Conservation (phyloP, 2,113 vertebrate species). For the Carettochelys insculpta region DNA sequence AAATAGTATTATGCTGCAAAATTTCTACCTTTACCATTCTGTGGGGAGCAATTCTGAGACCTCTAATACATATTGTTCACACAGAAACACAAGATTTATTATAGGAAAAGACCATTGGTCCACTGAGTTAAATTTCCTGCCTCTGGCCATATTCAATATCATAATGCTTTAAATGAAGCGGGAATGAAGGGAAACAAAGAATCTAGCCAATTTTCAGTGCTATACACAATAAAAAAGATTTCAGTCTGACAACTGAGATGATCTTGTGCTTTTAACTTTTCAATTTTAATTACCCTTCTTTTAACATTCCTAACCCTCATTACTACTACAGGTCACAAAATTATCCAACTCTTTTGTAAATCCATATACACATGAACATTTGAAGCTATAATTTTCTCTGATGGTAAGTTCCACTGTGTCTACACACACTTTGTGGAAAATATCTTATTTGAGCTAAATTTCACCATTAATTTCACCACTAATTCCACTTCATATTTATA, state of each 20-base stretch:
- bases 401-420: neutral
- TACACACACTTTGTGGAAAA: neutral
- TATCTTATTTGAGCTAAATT: neutral
- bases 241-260: neutral
- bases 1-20: neutral
- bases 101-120: neutral
- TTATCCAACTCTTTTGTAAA: neutral
- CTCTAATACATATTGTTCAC: neutral
- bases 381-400: neutral
- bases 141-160: neutral
- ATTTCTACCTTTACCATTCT: neutral
- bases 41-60: neutral
- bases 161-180: neutral
- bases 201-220: neutral
- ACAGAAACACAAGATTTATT: neutral
- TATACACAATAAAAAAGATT: neutral
- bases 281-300: neutral
- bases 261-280: neutral
- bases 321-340: neutral
- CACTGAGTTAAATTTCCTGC: neutral
- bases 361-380: neutral
- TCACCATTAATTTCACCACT: neutral
- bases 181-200: neutral
- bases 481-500: neutral
- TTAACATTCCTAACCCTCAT: neutral